These are phyloP conservation scores for Hylia prasina DNA, from an alignment of 2,113 vertebrate genomes.

Conservation along the genomic window DNA sequence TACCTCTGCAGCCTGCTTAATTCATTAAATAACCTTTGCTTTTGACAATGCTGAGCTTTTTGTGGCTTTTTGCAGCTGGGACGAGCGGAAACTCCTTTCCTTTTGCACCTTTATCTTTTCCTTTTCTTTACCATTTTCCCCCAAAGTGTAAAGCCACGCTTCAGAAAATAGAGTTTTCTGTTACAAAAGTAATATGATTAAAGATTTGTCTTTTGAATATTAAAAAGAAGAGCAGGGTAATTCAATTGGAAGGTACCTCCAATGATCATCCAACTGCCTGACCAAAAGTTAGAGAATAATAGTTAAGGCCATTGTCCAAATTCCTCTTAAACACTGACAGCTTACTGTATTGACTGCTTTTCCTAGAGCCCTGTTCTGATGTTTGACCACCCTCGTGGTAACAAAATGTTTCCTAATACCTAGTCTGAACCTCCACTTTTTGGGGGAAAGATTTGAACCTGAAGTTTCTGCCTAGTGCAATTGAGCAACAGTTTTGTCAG, in stretches of 20 bases:
- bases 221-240: not conserved
- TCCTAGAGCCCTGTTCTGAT: not conserved
- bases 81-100: not conserved
- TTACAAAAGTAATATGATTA: not conserved
- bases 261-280: not conserved
- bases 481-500: not conserved
- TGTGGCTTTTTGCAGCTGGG: not conserved
- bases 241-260: not conserved
- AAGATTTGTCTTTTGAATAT: not conserved
- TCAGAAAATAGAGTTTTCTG: not conserved
- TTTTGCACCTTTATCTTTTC: not conserved
- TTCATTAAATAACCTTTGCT: not conserved
- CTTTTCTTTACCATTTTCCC: not conserved
- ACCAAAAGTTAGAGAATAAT: not conserved
- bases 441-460: not conserved
- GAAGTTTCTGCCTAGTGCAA: not conserved
- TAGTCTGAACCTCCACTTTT: not conserved
- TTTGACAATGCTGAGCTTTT: not conserved
- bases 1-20: not conserved
- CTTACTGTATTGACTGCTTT: not conserved
- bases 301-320: not conserved
- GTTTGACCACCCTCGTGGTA: not conserved
- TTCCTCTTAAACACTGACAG: not conserved
- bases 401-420: not conserved
- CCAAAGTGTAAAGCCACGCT: not conserved